Conservation (phyloP, 2,797 vertebrate genomes). For the Echeneis naucrates region DNA sequence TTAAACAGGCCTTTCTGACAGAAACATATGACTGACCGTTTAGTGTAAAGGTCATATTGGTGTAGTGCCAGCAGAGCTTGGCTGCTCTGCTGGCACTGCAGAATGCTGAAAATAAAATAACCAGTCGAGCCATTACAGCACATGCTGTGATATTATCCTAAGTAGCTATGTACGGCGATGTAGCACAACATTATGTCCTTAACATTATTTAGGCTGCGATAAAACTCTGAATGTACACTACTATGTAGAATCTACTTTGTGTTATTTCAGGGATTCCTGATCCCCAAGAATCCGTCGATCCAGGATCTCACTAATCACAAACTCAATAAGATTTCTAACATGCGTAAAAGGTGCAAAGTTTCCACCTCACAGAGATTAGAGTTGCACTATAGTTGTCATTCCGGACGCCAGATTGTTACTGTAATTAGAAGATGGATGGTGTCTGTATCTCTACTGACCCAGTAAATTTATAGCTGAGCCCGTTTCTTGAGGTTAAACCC, state of each 20-base stretch:
- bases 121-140: neutral
- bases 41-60: neutral
- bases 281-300: slow-evolving; percentile 52
- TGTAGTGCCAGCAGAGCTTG: neutral
- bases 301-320: slow-evolving; percentile 57
- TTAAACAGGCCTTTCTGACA: slow-evolving; percentile 23
- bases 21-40: slow-evolving; percentile 15
- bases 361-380: slow-evolving; percentile 61
- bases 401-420: slow-evolving; percentile 60
- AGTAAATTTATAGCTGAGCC: slow-evolving; percentile 68
- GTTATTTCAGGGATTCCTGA: slow-evolving; percentile 56
- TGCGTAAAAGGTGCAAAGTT: slow-evolving; percentile 44
- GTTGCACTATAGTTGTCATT: slow-evolving; percentile 23
- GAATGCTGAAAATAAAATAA: neutral
- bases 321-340: slow-evolving; percentile 65
- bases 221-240: neutral
- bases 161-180: neutral
- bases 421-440: slow-evolving; percentile 66
- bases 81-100: too few relatives aligned
- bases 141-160: neutral
- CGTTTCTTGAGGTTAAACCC: slow-evolving; percentile 86
- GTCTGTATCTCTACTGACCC: slow-evolving; percentile 31
- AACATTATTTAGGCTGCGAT: too few relatives aligned
- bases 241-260: slow-evolving; percentile 20
- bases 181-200: neutral